Evolutionary conservation across 2,888 invertebrate genomes (phyloP).

Genomic region (Chloromyia formosa): DNA sequence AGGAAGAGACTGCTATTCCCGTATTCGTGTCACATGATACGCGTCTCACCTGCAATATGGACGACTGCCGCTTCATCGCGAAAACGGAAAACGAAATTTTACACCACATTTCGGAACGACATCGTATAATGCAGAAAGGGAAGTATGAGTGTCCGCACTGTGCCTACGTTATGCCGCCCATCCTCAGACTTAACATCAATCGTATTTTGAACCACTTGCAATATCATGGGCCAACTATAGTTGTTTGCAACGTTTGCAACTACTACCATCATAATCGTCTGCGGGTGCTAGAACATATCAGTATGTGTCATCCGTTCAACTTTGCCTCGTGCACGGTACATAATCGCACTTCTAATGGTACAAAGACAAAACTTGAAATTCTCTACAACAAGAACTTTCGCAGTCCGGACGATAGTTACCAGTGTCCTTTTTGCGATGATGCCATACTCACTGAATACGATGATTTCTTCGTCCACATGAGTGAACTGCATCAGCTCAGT

Average conservation of each 20-base stretch:
- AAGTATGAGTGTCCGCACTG: constrained; percentile 37
- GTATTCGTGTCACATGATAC: constrained; percentile 24
- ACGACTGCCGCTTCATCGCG: constrained; percentile 21
- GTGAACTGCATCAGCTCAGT: constrained; percentile 18
- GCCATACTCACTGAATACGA: constrained; percentile 33
- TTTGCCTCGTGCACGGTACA: constrained; percentile 1
- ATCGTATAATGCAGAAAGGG: constrained; percentile 15
- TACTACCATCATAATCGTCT: constrained; percentile 28
- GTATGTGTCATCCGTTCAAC: constrained; percentile 30
- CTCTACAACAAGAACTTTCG: constrained; percentile 21
- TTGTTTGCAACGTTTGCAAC: constrained; percentile 32
- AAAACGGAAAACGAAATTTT: constrained; percentile 13
- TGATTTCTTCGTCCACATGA: constrained; percentile 30
- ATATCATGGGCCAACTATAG: constrained; percentile 27
- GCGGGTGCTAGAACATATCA: constrained; percentile 23
- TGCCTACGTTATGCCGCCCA: background rate
- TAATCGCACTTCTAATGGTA: background rate
- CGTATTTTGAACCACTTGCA: constrained; percentile 29
- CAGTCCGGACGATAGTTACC: constrained; percentile 31
- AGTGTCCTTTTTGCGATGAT: constrained; percentile 26
- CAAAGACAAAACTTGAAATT: constrained; percentile 31
- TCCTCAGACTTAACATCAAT: background rate
- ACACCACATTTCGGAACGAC: constrained; percentile 14
- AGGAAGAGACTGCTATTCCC: constrained; percentile 18
- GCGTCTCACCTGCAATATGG: constrained; percentile 17